A percentile compares a stretch with the other conserved stretches of the same genome.
Evolutionary conservation across 2,113 vertebrate genomes (phyloP).

Genomic region (Phoenicopterus ruber): DNA sequence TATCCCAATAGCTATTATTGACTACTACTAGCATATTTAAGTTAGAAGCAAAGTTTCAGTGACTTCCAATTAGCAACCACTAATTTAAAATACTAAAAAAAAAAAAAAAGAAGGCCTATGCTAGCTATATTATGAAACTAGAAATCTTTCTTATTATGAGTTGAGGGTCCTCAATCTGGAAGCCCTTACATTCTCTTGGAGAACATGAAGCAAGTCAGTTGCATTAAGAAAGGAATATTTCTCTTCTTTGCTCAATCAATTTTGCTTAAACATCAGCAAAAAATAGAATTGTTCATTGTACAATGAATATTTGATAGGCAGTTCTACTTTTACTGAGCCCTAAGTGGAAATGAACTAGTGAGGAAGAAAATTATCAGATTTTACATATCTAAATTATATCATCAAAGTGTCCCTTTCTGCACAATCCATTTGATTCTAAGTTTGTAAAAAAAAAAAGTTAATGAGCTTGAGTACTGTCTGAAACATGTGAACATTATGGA

Average conservation of each 20-base stretch:
- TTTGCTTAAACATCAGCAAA: conserved; percentile 12
- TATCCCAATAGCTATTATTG: neutral
- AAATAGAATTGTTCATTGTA: neutral
- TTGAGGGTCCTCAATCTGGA: neutral
- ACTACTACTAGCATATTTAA: neutral
- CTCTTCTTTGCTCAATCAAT: neutral
- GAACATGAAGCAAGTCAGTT: neutral
- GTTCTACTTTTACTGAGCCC: neutral
- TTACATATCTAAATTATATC: neutral
- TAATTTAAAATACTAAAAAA: neutral
- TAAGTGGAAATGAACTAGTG: conserved; percentile 7
- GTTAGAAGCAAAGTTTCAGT: neutral
- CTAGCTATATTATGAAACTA: neutral
- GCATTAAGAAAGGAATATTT: neutral
- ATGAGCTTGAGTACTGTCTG: neutral
- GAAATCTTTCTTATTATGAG: neutral
- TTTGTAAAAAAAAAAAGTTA: neutral
- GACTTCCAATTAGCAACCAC: neutral
- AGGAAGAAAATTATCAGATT: conserved; percentile 23
- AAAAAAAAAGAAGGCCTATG: rapidly evolving
- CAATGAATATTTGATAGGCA: conserved; percentile 17
- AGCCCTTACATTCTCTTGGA: neutral
- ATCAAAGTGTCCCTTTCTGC: neutral
- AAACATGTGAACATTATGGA: neutral
- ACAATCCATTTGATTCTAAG: neutral